Percentiles rank a stretch among this genome's conserved stretches.
These are phyloP conservation scores for Characodon lateralis DNA, from an alignment of 2,797 vertebrate species.

Conservation along the genomic window DNA sequence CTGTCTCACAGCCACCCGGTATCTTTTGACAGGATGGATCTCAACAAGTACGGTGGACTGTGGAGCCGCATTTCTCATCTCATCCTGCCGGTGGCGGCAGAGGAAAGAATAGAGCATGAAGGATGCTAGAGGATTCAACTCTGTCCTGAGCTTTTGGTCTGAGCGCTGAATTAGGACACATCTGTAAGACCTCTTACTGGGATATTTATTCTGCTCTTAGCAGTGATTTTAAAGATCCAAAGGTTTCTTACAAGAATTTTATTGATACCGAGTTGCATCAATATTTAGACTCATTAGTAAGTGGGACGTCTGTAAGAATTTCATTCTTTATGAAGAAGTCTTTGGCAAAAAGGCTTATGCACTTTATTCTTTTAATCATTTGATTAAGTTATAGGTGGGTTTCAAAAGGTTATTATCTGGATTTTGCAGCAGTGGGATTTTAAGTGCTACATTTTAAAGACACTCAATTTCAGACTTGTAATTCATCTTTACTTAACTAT, in stretches of 20 bases:
- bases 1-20: slow-evolving; percentile 70
- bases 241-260: background rate
- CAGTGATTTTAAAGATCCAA: slow-evolving; percentile 9
- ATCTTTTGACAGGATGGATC: slow-evolving; percentile 87
- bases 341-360: background rate
- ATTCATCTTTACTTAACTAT: slow-evolving; percentile 17
- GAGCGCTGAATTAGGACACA: background rate
- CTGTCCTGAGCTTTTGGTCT: slow-evolving; percentile 3
- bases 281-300: background rate
- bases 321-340: background rate
- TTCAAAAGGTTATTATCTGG: background rate
- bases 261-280: background rate
- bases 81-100: slow-evolving; percentile 86
- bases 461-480: slow-evolving; percentile 5
- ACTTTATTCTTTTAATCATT: slow-evolving; percentile 35
- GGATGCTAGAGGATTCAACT: slow-evolving; percentile 70
- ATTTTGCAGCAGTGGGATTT: slow-evolving; percentile 10
- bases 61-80: slow-evolving; percentile 97
- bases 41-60: slow-evolving; percentile 91
- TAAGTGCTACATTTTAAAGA: slow-evolving; percentile 19
- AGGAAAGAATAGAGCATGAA: slow-evolving; percentile 74
- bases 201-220: slow-evolving; percentile 3
- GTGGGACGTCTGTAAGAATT: slow-evolving; percentile 3
- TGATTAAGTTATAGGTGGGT: slow-evolving; percentile 11
- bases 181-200: background rate